phyloP scores from a whole-genome alignment of 2,113 vertebrate genomes.

The Melanocharis versteri region DNA sequence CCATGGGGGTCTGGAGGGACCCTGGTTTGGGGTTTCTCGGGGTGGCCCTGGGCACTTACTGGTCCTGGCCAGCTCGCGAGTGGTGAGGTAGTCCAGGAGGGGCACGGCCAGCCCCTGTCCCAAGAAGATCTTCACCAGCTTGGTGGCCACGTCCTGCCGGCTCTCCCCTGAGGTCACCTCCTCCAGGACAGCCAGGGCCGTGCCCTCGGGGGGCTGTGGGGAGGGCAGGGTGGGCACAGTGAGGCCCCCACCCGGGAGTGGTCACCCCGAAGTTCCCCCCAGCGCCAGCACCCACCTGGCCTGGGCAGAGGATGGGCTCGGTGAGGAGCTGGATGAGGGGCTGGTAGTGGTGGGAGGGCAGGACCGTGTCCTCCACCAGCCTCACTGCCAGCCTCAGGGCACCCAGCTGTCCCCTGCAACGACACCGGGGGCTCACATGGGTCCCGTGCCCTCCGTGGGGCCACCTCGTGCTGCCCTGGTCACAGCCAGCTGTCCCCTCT shows the following conservation, averaged over 20 bases:
- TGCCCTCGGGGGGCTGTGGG: slow-evolving; percentile 71
- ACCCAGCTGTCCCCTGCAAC: slow-evolving; percentile 78
- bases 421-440: accelerated
- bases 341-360: slow-evolving; percentile 81
- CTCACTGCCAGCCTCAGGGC: slow-evolving; percentile 84
- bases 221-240: background rate
- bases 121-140: slow-evolving; percentile 88
- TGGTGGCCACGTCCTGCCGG: slow-evolving; percentile 86
- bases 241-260: accelerated
- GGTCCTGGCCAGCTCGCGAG: slow-evolving; percentile 83
- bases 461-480: background rate
- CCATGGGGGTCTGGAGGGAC: accelerated
- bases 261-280: background rate
- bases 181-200: slow-evolving; percentile 83
- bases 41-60: slow-evolving; percentile 72
- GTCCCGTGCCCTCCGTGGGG: background rate
- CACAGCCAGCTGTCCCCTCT: background rate
- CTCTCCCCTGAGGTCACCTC: slow-evolving; percentile 84
- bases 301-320: slow-evolving; percentile 76
- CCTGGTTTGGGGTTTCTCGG: background rate
- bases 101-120: slow-evolving; percentile 83
- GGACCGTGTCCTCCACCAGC: slow-evolving; percentile 81
- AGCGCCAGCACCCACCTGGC: slow-evolving; percentile 61
- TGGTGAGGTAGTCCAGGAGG: slow-evolving; percentile 86
- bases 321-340: slow-evolving; percentile 83